phyloP scores from a whole-genome alignment of 2,888 invertebrate genomes.

The Merodon equestris region DNA sequence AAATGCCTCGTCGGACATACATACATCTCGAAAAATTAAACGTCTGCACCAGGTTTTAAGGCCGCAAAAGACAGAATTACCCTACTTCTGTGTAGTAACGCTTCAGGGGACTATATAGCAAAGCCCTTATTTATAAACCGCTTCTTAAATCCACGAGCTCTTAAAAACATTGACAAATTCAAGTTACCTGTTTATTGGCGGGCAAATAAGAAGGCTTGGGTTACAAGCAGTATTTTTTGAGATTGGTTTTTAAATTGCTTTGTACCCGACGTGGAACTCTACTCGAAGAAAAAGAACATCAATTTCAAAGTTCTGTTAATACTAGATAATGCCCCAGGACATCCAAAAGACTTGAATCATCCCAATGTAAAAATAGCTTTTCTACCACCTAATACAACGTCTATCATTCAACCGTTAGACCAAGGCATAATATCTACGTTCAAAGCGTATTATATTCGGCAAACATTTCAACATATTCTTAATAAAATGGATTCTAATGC shows the following conservation, averaged over 20 bases:
- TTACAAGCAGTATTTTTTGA: background rate
- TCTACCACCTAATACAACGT: conserved; percentile 3
- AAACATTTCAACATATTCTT: background rate
- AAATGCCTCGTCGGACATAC: conserved; percentile 73
- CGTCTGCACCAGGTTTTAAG: conserved; percentile 70
- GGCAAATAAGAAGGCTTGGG: conserved; percentile 1
- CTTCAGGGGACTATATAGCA: conserved; percentile 71
- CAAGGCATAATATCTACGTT: background rate
- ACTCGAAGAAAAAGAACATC: background rate
- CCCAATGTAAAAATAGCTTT: background rate
- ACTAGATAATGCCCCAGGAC: background rate
- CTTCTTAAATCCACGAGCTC: conserved; percentile 70
- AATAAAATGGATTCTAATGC: background rate
- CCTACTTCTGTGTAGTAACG: conserved; percentile 71
- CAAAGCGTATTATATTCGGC: background rate
- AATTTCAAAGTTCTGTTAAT: background rate
- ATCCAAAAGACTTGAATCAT: background rate
- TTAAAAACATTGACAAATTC: conserved; percentile 67
- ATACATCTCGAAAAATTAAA: conserved; percentile 71
- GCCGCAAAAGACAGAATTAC: conserved; percentile 72
- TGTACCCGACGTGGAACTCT: background rate
- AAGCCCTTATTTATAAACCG: conserved; percentile 69
- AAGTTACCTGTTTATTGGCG: background rate
- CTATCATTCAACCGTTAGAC: background rate
- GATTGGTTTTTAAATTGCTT: background rate